A percentile compares a stretch with the other conserved stretches of the same genome.
Conservation (phyloP, 2,113 vertebrate genomes). For the Porphyrio hochstetteri region DNA sequence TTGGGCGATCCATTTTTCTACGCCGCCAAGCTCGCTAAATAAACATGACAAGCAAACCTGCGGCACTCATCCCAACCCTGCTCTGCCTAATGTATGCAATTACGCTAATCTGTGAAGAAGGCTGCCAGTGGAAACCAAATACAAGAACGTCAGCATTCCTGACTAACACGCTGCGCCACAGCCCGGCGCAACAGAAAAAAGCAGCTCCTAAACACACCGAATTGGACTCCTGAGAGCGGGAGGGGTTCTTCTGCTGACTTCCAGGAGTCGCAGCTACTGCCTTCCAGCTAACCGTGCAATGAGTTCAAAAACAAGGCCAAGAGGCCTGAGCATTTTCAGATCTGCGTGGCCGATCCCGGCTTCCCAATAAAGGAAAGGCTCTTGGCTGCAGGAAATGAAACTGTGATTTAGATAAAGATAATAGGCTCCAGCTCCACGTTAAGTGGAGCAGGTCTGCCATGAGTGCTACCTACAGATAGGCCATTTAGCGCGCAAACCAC, state of each 20-base stretch:
- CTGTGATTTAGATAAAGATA: not conserved
- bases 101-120: slow-evolving; percentile 18
- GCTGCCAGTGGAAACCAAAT: slow-evolving; percentile 56
- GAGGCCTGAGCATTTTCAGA: not conserved
- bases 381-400: slow-evolving; percentile 30
- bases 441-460: not conserved
- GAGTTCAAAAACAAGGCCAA: not conserved
- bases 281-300: not conserved
- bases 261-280: not conserved
- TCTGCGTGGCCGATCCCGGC: accelerated
- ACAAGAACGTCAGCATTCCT: slow-evolving; percentile 51
- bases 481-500: not conserved
- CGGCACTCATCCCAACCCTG: not conserved
- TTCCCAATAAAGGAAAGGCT: not conserved
- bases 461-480: not conserved
- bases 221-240: not conserved
- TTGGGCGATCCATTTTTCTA: not conserved
- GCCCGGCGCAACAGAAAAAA: not conserved
- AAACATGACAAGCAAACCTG: not conserved
- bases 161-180: not conserved
- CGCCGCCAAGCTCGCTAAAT: not conserved
- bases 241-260: not conserved
- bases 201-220: not conserved
- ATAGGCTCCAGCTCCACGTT: not conserved
- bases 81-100: not conserved